Evolutionary conservation across 2,113 vertebrate species (phyloP).

Genomic region (Regulus satrapa): DNA sequence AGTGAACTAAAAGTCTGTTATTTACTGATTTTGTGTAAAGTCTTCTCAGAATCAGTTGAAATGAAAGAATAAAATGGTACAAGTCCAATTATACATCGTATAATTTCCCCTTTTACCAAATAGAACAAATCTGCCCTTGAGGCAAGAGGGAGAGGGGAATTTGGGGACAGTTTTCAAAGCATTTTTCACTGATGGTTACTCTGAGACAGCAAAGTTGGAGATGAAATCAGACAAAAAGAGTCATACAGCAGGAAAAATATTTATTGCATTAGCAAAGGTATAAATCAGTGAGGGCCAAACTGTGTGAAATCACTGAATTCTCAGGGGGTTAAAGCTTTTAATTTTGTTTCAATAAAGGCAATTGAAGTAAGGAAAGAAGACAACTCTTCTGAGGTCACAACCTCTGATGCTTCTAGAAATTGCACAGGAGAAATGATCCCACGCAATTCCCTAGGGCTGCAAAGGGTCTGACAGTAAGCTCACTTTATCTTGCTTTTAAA

Average conservation of each 20-base stretch:
- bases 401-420: neutral
- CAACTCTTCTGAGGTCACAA: neutral
- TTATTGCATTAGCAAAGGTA: conserved; percentile 21
- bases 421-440: neutral
- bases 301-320: neutral
- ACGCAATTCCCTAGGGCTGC: neutral
- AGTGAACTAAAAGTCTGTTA: neutral
- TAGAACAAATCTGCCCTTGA: neutral
- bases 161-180: neutral
- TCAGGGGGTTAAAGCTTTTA: neutral
- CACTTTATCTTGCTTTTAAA: neutral
- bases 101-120: neutral
- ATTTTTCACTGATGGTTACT: neutral
- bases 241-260: neutral
- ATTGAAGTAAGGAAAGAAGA: neutral
- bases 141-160: conserved; percentile 14
- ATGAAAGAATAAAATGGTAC: neutral
- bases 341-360: conserved; percentile 3
- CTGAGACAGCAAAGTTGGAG: neutral
- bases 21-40: neutral
- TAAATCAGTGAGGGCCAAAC: conserved; percentile 3
- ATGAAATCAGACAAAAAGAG: neutral
- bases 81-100: neutral
- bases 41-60: neutral
- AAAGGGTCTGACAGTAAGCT: neutral